Conservation (phyloP, 2,888 invertebrate species). For the Andrena bucephala region DNA sequence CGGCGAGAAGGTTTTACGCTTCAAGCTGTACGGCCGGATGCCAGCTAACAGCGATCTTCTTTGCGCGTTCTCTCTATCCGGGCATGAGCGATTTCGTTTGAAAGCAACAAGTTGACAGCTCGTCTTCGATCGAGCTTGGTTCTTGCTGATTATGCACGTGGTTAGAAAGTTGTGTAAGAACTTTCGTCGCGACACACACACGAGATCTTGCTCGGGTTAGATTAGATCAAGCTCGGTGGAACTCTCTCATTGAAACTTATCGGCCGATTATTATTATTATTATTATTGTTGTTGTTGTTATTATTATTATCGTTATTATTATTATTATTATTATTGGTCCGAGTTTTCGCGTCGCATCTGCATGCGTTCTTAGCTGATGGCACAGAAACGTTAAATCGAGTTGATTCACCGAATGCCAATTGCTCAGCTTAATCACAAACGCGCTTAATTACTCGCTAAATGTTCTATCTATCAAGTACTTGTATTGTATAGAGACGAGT, state of each 20-base stretch:
- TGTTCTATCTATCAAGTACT: no score
- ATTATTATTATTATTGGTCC: neutral
- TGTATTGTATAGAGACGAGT: slow-evolving; percentile 6
- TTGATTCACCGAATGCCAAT: neutral
- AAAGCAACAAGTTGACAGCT: neutral
- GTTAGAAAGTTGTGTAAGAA: no score
- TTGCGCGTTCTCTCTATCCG: neutral
- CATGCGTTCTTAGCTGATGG: slow-evolving; percentile 6
- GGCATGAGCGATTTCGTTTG: slow-evolving; percentile 9
- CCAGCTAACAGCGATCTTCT: neutral
- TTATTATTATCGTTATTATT: no score
- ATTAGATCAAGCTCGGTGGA: no score
- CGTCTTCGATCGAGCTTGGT: slow-evolving; percentile 1
- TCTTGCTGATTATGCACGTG: no score
- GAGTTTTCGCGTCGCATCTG: neutral
- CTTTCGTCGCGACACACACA: no score
- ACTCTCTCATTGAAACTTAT: no score
- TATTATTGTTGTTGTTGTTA: no score
- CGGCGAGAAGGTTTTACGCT: no score
- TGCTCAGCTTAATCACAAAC: slow-evolving; percentile 44
- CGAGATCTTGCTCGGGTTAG: no score
- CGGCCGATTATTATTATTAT: no score
- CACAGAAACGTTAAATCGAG: neutral
- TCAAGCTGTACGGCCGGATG: no score
- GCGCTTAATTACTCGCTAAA: slow-evolving; percentile 26